Conservation (phyloP, 2,797 vertebrate genomes). For the Brachymystax lenok region DNA sequence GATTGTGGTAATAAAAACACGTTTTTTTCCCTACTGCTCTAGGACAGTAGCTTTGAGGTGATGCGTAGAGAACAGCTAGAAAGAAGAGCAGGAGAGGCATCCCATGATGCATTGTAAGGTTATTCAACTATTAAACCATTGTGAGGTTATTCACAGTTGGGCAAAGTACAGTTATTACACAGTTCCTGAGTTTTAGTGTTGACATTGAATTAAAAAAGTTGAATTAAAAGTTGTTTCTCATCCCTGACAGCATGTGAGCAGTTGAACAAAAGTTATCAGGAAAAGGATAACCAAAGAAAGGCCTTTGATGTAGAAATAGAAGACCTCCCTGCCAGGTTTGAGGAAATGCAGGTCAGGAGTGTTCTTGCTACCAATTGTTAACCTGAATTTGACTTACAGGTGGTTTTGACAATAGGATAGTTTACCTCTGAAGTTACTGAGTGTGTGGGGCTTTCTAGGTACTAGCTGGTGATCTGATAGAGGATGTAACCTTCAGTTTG, state of each 20-base stretch:
- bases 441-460: not conserved
- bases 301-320: conserved; percentile 11
- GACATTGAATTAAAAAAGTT: not conserved
- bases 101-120: conserved; percentile 4
- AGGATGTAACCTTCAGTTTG: conserved; percentile 9
- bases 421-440: not conserved
- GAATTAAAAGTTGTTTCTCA: not conserved
- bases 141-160: not conserved
- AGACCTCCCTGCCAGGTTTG: not conserved
- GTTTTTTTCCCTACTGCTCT: not conserved
- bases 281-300: conserved; percentile 15
- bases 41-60: conserved; percentile 13
- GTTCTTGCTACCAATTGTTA: not conserved
- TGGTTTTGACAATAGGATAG: not conserved
- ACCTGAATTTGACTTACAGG: not conserved
- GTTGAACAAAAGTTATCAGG: conserved; percentile 13
- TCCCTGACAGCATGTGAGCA: not conserved
- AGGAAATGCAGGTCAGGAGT: not conserved
- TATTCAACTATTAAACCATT: too few relatives aligned
- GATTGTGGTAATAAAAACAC: too few relatives aligned
- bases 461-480: conserved; percentile 3
- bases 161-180: not conserved
- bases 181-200: not conserved
- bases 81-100: conserved; percentile 13
- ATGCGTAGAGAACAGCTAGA: conserved; percentile 18